Base-by-base conservation (phyloP, 2,888 invertebrate species). In the Cephus spinipes region DNA sequence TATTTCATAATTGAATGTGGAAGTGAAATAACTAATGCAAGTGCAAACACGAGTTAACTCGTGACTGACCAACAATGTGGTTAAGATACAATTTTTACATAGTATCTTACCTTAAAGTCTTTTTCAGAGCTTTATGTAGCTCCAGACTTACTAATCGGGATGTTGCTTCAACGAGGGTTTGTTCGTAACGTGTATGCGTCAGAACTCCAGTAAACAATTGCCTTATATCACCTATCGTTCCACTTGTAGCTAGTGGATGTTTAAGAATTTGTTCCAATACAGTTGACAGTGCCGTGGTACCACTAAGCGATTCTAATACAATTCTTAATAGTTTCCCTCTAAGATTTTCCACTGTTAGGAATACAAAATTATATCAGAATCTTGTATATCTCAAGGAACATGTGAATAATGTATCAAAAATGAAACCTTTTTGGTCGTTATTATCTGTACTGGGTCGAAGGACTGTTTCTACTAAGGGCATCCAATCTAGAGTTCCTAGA, bases 111-210 rank as follows among this genome's bases (percentile, higher is more conserved):
- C 87, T 89, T 35, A 91, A 83, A 33, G 90, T 85, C 77, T 85
- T 89, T 83, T 90, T 90, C 34, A 91, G 81, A 35, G 88, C 86
- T 76, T 92, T 92, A 87, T 96, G 96, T 76, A 96, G 92, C 92
- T 96, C 96, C 77, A 94, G 92, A 84, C 95, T 94, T 71, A 96
- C 92, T 71, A 95, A 92, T 81, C 94, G 94, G 73, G 95, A 94
- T 4, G 95, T 95, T 0, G 95, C 94, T 83, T 94, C 93, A 83
- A 96, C 93, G 85, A 96, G 93, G 74, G 95, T 94, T 87, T 95
- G 94, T 89, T 97, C 96, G 87, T 96, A 96, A 68, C 94, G 94
- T 81, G 96, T 96, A 85, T 96, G 96, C 31, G 95, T 94, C 81
- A 97, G 92, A 93, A 97, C 96, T 76, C 94, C 95, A 91, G 93